Evolutionary conservation across 2,113 vertebrate genomes (phyloP).

Genomic region (Mus musculus): GRCm39 chr2:46625001-46625500

Average conservation of each 20-base stretch:
- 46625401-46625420: not conserved
- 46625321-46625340: not conserved
- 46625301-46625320: not conserved
- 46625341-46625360: not conserved
- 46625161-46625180: not conserved
- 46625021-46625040: not conserved
- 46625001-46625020: not conserved
- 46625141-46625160: not conserved
- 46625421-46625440: not conserved
- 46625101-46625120: not conserved
- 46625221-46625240: not conserved
- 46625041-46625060: not conserved
- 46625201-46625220: not conserved
- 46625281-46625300: not conserved
- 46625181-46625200: not conserved
- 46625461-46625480: not conserved
- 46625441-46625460: not conserved
- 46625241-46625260: constrained; percentile 1
- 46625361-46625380: not conserved
- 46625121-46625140: not conserved
- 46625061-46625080: not conserved
- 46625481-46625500: not conserved
- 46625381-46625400: not conserved
- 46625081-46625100: not conserved
- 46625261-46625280: not conserved